These are phyloP conservation scores for Aselliscus stoliczkanus DNA, from an alignment of 2,797 vertebrate genomes.

Conservation along the genomic window DNA sequence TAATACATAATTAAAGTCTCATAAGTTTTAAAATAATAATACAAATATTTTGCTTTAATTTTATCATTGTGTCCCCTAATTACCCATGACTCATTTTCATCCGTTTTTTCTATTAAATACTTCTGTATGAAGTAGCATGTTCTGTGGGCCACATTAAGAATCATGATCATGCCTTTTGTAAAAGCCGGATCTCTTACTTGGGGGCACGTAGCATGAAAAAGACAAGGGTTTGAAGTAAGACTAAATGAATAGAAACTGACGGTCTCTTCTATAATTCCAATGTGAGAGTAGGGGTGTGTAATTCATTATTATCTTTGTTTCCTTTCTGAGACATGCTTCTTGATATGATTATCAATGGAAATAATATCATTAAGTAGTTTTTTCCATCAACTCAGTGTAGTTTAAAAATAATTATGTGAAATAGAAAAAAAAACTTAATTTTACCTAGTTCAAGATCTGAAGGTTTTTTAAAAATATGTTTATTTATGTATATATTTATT, in stretches of 20 bases:
- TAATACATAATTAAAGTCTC: constrained; percentile 20
- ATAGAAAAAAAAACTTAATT: neutral
- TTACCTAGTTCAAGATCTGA: neutral
- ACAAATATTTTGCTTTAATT: constrained; percentile 26
- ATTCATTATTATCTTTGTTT: neutral
- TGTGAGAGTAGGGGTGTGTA: neutral
- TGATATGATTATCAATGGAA: neutral
- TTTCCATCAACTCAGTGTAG: neutral
- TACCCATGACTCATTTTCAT: neutral
- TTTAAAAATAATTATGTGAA: constrained; percentile 9
- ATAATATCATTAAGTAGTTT: neutral
- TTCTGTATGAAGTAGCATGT: neutral
- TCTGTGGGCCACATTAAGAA: constrained; percentile 52
- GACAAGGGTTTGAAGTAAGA: neutral
- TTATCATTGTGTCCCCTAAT: constrained; percentile 39
- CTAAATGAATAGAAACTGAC: neutral
- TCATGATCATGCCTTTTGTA: neutral
- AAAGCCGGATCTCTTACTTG: neutral
- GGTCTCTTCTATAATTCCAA: neutral
- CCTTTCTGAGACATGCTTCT: constrained; percentile 3
- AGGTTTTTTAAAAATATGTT: neutral
- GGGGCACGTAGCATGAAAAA: neutral
- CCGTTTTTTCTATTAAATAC: constrained; percentile 22
- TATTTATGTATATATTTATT: neutral
- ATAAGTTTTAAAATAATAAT: constrained; percentile 11